Conservation (phyloP, 2,888 invertebrate genomes). For the Epinotia bilunana region DNA sequence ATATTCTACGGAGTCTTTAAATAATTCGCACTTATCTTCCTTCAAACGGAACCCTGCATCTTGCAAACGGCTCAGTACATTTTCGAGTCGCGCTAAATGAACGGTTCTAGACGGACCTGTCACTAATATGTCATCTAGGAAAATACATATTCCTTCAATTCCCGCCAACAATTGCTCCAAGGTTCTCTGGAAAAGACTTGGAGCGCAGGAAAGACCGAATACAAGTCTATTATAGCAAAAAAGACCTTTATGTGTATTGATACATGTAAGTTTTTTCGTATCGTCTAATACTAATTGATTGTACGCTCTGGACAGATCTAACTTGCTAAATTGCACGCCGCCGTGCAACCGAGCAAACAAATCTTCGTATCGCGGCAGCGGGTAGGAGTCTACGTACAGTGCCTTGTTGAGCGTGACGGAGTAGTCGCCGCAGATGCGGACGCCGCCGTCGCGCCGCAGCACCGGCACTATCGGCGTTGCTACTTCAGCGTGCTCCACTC, state of each 20-base stretch:
- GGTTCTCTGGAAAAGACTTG: conserved; percentile 37
- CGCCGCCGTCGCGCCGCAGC: conserved; percentile 1
- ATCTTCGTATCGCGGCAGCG: conserved; percentile 40
- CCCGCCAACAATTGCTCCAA: conserved; percentile 35
- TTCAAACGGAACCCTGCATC: conserved; percentile 34
- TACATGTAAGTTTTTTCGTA: conserved; percentile 18
- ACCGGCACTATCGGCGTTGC: conserved; percentile 20
- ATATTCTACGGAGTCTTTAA: conserved; percentile 31
- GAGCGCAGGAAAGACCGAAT: conserved; percentile 39
- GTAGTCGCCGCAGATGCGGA: conserved; percentile 31
- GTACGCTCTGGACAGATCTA: conserved; percentile 48
- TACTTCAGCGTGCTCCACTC: conserved; percentile 12
- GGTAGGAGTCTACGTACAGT: not conserved
- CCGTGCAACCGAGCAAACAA: conserved; percentile 49
- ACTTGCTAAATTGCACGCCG: conserved; percentile 47
- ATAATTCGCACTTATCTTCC: conserved; percentile 36
- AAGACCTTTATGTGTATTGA: not conserved
- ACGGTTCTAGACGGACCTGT: conserved; percentile 10
- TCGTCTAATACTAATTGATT: conserved; percentile 42
- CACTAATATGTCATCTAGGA: conserved; percentile 31
- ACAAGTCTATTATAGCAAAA: conserved; percentile 17
- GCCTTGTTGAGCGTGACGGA: conserved; percentile 35
- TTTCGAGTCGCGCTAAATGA: conserved; percentile 22
- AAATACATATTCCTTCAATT: conserved; percentile 30
- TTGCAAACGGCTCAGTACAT: conserved; percentile 21